phyloP scores from a whole-genome alignment of 2,797 vertebrate genomes.

The Typhlichthys subterraneus region DNA sequence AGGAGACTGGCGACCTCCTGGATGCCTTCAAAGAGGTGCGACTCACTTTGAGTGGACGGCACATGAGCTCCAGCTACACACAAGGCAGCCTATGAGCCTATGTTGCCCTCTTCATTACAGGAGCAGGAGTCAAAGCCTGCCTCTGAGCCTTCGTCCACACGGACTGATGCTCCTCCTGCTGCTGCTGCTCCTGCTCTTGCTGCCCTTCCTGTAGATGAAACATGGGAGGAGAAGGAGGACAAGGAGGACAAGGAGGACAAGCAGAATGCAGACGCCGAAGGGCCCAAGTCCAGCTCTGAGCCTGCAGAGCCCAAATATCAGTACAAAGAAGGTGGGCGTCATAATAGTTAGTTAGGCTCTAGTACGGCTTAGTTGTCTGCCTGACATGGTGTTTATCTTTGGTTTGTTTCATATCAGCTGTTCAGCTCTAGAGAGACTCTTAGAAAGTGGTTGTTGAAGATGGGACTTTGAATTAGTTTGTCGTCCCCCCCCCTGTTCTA shows the following conservation, averaged over 20 bases:
- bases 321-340: constrained; percentile 88
- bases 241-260: constrained; percentile 94
- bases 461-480: not conserved
- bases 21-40: constrained; percentile 96
- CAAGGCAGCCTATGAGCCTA: not conserved
- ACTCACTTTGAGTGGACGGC: constrained; percentile 3
- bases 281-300: constrained; percentile 67
- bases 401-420: not conserved
- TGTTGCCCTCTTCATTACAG: constrained; percentile 37
- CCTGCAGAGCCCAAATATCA: constrained; percentile 87
- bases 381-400: not conserved
- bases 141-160: constrained; percentile 70
- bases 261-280: constrained; percentile 83
- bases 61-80: not conserved
- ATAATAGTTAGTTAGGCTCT: not conserved
- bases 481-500: not conserved
- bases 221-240: constrained; percentile 88
- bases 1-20: constrained; percentile 89
- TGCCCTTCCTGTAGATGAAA: constrained; percentile 82
- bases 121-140: constrained; percentile 78
- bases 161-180: constrained; percentile 65
- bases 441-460: not conserved
- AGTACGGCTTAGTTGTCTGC: not conserved
- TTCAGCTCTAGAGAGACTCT: not conserved
- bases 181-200: constrained; percentile 57